Percentiles rank a stretch among this genome's conserved stretches.
Evolutionary conservation across 2,888 invertebrate genomes (phyloP).

Genomic region (Stenurella melanura): DNA sequence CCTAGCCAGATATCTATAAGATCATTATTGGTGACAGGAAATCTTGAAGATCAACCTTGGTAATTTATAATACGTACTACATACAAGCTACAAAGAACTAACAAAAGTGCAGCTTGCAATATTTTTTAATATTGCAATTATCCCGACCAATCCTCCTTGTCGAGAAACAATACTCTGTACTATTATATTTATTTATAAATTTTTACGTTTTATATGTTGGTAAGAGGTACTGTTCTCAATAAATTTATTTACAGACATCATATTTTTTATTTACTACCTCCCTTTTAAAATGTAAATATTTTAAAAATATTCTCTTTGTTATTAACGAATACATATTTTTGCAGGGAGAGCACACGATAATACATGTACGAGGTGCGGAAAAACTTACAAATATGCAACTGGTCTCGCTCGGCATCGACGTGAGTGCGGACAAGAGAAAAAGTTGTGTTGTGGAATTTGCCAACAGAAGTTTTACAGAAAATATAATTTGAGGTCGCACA

Average conservation of each 20-base stretch:
- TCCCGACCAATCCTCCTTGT: neutral
- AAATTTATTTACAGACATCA: neutral
- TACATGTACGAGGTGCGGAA: conserved; percentile 48
- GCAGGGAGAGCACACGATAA: neutral
- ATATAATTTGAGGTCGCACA: conserved; percentile 56
- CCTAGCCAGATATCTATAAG: no score
- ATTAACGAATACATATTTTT: neutral
- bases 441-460: conserved; percentile 53
- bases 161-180: neutral
- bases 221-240: neutral
- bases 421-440: conserved; percentile 58
- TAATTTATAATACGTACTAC: no score
- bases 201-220: neutral
- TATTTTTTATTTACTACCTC: neutral
- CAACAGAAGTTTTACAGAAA: conserved; percentile 55
- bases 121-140: neutral
- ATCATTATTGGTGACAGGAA: no score
- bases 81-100: no score
- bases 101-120: no score
- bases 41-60: no score
- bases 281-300: neutral
- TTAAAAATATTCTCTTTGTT: neutral
- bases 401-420: conserved; percentile 53
- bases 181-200: neutral
- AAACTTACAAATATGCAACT: conserved; percentile 48